Conservation (phyloP, 35 echinoderm and acorn worm species). For the Apostichopus californicus region DNA sequence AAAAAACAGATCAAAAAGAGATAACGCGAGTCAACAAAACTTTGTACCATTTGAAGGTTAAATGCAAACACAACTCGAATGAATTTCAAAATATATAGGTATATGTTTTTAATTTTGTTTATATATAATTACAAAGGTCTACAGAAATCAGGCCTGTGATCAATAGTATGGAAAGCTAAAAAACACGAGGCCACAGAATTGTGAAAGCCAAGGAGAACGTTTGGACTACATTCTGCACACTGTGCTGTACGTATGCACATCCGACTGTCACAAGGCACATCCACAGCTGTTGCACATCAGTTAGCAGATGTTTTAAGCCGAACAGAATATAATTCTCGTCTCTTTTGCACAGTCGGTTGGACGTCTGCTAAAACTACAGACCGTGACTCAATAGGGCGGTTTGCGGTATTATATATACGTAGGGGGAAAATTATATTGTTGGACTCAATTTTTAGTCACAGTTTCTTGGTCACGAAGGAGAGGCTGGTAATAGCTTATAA, state of each 20-base stretch:
- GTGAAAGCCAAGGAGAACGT: neutral
- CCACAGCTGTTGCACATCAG: neutral
- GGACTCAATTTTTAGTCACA: neutral
- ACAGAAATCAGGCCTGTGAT: too few relatives aligned
- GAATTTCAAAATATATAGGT: too few relatives aligned
- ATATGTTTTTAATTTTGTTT: too few relatives aligned
- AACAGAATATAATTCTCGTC: neutral
- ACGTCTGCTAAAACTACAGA: neutral
- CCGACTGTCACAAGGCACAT: neutral
- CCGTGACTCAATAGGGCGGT: neutral
- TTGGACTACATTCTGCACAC: too few relatives aligned
- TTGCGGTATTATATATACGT: neutral
- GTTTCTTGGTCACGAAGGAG: neutral
- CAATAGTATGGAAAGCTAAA: too few relatives aligned
- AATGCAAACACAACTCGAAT: too few relatives aligned
- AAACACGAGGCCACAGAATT: neutral
- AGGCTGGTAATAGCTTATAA: neutral
- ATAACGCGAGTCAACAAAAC: neutral
- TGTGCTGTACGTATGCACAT: neutral
- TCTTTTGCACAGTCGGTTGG: neutral
- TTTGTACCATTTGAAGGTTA: neutral
- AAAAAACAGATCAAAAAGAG: too few relatives aligned
- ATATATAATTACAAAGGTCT: too few relatives aligned
- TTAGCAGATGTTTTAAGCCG: neutral
- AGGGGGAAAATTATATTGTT: neutral